Conservation (phyloP, 2,888 invertebrate genomes). For the Halictus quadricinctus region DNA sequence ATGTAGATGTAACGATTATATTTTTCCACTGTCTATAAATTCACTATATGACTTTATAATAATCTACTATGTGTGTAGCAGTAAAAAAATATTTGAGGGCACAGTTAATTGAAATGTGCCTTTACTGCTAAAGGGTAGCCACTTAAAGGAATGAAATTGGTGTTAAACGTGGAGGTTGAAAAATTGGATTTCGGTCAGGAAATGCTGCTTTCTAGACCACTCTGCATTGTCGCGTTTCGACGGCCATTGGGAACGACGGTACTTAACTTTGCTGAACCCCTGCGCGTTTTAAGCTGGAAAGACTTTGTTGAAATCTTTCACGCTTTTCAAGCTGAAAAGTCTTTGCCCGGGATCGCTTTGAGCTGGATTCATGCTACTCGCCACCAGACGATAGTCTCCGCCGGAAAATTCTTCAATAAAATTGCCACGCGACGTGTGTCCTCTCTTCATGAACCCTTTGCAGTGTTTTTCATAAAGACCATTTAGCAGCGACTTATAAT, state of each 20-base stretch:
- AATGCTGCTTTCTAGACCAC: constrained; percentile 22
- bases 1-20: no score
- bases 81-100: background rate
- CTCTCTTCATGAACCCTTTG: background rate
- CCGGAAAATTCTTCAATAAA: background rate
- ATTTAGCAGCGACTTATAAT: background rate
- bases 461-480: background rate
- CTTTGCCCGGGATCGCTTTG: background rate
- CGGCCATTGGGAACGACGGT: background rate
- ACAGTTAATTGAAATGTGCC: background rate
- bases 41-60: no score
- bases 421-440: background rate
- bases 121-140: background rate
- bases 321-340: background rate
- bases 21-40: no score
- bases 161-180: background rate
- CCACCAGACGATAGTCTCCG: background rate
- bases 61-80: background rate
- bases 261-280: constrained; percentile 3
- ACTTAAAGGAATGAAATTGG: background rate
- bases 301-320: constrained; percentile 10
- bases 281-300: background rate
- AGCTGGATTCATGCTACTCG: background rate
- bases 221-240: constrained; percentile 16
- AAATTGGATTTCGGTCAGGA: constrained; percentile 7